phyloP scores from a whole-genome alignment of 2,113 vertebrate genomes.

The Pycnonotus jocosus region DNA sequence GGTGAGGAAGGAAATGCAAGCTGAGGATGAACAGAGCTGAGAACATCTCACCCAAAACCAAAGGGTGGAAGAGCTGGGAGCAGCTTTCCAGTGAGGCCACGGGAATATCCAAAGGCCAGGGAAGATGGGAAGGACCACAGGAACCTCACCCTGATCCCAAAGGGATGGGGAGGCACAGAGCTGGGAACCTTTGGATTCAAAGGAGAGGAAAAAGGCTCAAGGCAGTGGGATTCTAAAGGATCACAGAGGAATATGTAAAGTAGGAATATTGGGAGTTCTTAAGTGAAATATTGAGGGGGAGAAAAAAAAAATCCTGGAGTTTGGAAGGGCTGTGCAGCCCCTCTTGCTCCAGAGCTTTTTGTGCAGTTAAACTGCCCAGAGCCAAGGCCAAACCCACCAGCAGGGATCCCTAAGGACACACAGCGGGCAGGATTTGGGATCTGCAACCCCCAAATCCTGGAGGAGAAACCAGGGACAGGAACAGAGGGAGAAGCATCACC shows the following conservation, averaged over 20 bases:
- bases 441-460: too few species aligned
- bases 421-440: neutral
- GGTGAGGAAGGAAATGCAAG: neutral
- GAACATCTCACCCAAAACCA: neutral
- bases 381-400: neutral
- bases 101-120: neutral
- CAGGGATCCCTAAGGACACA: neutral
- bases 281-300: neutral
- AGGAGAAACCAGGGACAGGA: neutral
- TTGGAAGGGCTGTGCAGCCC: neutral
- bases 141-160: neutral
- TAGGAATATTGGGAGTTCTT: neutral
- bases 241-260: neutral
- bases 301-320: neutral
- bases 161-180: accelerated
- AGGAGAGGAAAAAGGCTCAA: neutral
- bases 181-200: neutral
- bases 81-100: neutral
- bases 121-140: neutral
- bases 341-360: neutral
- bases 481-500: neutral
- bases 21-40: neutral
- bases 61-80: neutral
- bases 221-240: neutral
- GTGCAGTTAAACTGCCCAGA: neutral